Evolutionary conservation across 2,797 vertebrate genomes (phyloP).

Genomic region (Pseudochirops cupreus): DNA sequence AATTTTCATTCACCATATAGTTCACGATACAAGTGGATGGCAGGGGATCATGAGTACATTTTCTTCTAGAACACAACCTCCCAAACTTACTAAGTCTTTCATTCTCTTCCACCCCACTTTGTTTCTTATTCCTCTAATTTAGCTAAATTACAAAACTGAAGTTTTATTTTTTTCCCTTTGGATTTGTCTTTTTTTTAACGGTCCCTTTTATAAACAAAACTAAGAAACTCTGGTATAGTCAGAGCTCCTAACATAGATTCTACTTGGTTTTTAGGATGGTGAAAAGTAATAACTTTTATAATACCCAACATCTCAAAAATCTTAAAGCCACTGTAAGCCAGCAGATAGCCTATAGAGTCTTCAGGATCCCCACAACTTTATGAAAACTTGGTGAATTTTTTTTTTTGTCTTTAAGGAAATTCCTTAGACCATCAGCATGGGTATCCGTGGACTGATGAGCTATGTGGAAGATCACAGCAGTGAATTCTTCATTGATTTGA

Average conservation of each 20-base stretch:
- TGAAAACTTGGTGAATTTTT: background rate
- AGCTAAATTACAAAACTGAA: background rate
- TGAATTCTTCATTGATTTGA: constrained; percentile 89
- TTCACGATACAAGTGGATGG: background rate
- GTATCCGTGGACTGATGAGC: constrained; percentile 92
- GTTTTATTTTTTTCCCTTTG: background rate
- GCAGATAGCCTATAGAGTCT: background rate
- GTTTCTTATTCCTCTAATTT: background rate
- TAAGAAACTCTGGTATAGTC: background rate
- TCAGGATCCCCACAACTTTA: background rate
- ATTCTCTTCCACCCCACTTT: no score
- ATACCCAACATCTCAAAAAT: background rate
- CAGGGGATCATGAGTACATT: background rate
- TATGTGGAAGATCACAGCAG: constrained; percentile 89
- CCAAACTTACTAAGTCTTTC: background rate
- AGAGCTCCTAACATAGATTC: background rate
- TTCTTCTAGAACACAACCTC: background rate
- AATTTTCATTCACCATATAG: background rate
- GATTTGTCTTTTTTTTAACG: background rate
- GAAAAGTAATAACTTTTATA: background rate
- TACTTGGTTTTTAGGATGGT: background rate
- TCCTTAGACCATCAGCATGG: constrained; percentile 86
- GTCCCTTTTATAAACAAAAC: background rate
- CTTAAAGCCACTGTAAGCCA: background rate
- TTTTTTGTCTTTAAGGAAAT: constrained; percentile 56